Conservation (phyloP, 1,140 invertebrate genomes). For the Parasteatoda tepidariorum region DNA sequence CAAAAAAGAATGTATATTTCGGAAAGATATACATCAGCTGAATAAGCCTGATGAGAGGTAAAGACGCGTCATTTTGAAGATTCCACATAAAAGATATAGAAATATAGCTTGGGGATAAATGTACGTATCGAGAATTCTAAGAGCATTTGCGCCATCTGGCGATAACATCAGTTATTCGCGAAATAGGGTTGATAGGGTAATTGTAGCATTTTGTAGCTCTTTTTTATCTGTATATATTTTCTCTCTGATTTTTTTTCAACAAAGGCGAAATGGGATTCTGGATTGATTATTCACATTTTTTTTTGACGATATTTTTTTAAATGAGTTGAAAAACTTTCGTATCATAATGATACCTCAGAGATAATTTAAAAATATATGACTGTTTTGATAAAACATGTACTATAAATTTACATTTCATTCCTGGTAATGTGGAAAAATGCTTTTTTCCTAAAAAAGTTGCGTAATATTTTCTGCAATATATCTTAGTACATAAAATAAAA, state of each 20-base stretch:
- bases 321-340: neutral
- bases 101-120: conserved; percentile 8
- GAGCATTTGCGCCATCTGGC: conserved; percentile 33
- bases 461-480: too few relatives aligned
- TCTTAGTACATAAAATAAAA: too few relatives aligned
- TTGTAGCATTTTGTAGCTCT: conserved; percentile 1
- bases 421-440: too few relatives aligned
- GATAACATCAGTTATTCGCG: conserved; percentile 37
- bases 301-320: neutral
- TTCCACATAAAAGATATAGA: neutral
- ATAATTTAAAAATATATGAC: neutral
- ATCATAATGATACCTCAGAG: neutral
- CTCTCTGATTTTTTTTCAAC: neutral
- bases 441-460: too few relatives aligned
- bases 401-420: too few relatives aligned
- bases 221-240: neutral
- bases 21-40: conserved; percentile 26
- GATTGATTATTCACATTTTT: conserved; percentile 35
- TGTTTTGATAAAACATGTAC: neutral
- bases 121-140: neutral
- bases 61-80: conserved; percentile 45
- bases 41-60: conserved; percentile 45
- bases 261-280: neutral
- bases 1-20: conserved; percentile 22
- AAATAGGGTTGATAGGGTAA: conserved; percentile 37